phyloP scores from a whole-genome alignment of 1,140 invertebrate genomes.

The Grapholita molesta region DNA sequence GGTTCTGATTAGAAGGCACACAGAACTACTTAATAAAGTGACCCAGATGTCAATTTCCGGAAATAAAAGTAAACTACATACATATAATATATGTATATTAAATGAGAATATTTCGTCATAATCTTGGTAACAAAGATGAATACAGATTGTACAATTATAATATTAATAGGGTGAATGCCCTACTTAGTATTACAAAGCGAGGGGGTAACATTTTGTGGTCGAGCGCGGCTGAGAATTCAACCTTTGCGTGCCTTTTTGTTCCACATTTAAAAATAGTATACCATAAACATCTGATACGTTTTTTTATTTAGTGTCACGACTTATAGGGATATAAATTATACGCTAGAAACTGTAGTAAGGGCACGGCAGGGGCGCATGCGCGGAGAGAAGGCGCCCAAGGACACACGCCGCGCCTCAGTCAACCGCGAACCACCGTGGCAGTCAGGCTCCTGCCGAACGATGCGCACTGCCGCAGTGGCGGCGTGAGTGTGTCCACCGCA shows the following conservation, averaged over 20 bases:
- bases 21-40: too few species aligned
- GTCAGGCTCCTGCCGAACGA: slow-evolving; percentile 42
- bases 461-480: slow-evolving; percentile 60
- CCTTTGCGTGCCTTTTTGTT: background rate
- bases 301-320: background rate
- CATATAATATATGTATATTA: too few species aligned
- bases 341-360: slow-evolving; percentile 59
- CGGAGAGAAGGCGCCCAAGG: slow-evolving; percentile 48
- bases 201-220: background rate
- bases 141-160: background rate
- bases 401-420: slow-evolving; percentile 70
- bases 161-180: background rate
- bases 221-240: background rate
- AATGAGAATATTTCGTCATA: too few species aligned
- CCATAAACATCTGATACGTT: background rate
- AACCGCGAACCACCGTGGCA: slow-evolving; percentile 61
- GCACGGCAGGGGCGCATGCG: slow-evolving; percentile 56
- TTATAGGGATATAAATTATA: slow-evolving; percentile 28
- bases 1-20: too few species aligned
- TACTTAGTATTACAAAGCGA: background rate
- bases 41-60: too few species aligned
- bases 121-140: background rate
- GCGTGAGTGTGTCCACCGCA: slow-evolving; percentile 50
- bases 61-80: too few species aligned
- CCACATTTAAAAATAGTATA: background rate